Percentiles rank a stretch among this genome's conserved stretches.
phyloP scores from a whole-genome alignment of 1,140 invertebrate genomes.

The Dolichoris vasculosae region DNA sequence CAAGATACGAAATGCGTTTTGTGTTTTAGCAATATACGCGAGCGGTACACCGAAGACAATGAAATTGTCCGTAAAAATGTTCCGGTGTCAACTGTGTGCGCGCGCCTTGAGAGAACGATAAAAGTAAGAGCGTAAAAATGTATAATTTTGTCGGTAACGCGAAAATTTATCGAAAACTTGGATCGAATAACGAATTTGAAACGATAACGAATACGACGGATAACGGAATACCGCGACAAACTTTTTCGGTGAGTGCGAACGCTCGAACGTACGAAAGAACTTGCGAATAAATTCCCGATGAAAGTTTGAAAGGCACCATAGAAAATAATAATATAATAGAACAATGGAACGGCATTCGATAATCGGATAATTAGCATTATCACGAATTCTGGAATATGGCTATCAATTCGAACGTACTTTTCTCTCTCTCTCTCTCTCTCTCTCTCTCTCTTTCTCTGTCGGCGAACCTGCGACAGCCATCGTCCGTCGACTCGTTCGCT shows the following conservation, averaged over 20 bases:
- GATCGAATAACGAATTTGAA: neutral
- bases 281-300: conserved; percentile 7
- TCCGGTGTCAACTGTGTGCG: neutral
- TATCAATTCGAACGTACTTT: conserved; percentile 38
- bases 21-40: neutral
- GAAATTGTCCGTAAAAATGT: neutral
- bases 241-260: neutral
- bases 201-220: neutral
- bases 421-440: too few relatives aligned
- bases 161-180: neutral
- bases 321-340: conserved; percentile 41
- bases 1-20: conserved; percentile 27
- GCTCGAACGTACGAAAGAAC: neutral
- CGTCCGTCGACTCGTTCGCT: neutral
- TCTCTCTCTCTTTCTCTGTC: too few relatives aligned
- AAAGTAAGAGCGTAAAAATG: conserved; percentile 9
- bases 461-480: neutral
- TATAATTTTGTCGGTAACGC: too few relatives aligned
- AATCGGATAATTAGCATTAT: conserved; percentile 51
- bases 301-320: conserved; percentile 33
- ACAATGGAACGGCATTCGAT: conserved; percentile 39
- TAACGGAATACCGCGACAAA: neutral
- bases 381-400: conserved; percentile 37
- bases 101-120: neutral
- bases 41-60: neutral